Conservation (phyloP, 2,888 invertebrate species). For the Chelonus formosanus region DNA sequence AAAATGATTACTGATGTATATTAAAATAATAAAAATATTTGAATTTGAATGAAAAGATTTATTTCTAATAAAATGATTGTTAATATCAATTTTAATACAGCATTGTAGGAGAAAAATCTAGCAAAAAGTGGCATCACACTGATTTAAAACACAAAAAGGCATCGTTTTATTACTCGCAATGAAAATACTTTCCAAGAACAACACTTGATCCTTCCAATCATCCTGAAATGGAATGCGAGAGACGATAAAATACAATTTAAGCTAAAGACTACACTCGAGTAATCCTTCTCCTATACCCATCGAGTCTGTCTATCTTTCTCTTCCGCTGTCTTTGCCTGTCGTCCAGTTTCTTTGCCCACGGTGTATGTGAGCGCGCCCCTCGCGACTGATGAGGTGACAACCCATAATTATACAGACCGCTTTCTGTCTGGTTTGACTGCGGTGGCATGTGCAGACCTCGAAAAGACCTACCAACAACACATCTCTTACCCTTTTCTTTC, state of each 20-base stretch:
- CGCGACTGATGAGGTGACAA: slow-evolving; percentile 65
- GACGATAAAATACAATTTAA: slow-evolving; percentile 65
- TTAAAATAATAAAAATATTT: no score
- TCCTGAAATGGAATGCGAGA: slow-evolving; percentile 44
- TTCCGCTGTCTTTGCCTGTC: slow-evolving; percentile 36
- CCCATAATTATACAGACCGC: slow-evolving; percentile 65
- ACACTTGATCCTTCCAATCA: slow-evolving; percentile 42
- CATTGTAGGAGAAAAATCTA: no score
- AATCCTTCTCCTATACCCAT: slow-evolving; percentile 40
- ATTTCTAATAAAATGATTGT: no score
- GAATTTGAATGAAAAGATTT: no score
- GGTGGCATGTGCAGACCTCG: slow-evolving; percentile 61
- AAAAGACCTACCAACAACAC: slow-evolving; percentile 58
- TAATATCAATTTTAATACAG: no score
- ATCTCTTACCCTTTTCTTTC: slow-evolving; percentile 36
- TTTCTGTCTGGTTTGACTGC: slow-evolving; percentile 63
- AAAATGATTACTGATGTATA: no score
- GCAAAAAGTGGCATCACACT: no score
- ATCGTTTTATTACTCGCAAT: not conserved
- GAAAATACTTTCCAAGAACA: slow-evolving; percentile 42
- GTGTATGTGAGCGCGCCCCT: slow-evolving; percentile 41
- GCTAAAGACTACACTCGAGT: slow-evolving; percentile 60
- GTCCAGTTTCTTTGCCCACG: slow-evolving; percentile 17
- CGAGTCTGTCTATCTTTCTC: slow-evolving; percentile 29
- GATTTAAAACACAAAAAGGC: no score